Evolutionary conservation across 2,113 vertebrate genomes (phyloP), one percentile per base, ranked within the genome.

Genomic region (Corythornis vintsioides): DNA sequence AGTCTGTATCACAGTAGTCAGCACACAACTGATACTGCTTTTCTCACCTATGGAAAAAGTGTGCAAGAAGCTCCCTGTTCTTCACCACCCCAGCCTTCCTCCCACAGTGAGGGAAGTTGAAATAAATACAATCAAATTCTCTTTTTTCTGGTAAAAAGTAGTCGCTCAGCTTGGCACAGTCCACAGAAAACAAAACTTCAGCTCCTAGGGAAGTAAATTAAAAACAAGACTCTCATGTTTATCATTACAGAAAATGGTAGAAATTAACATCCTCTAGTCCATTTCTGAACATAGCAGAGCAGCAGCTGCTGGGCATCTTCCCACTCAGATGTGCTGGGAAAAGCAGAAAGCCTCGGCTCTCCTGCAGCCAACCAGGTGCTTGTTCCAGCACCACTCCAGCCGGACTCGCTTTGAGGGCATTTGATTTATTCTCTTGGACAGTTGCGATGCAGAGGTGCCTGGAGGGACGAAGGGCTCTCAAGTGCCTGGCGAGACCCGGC

Each of bases 61-160:
- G 95, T 28, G 97, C 98, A 21, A 99, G 98, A 38, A 99, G 98
- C 40, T 98, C 96, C 69, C 99, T 98, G 81, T 99, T 99, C 97
- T 98, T 99, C 92, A 97, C 98, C 26, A 99, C 98, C 5, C 99
- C 99, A 17, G 98, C 98, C 96, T 99, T 99, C 57, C 98, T 98
- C n/a, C 99, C 99, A 19, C 98, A 98, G 93, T 99, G 99, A 11
- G 99, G 99, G 61, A 99, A 99, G 91, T 99, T 99, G 95, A 99
- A 99, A 91, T 98, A 97, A 93, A 99, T 97, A 4, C 97, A 94
- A 61, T 99, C 98, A 69, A 99, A 99, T 5, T 82, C 26, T 48
- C 93, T 89, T 29, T 94, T 45, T 61, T 85, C 96, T 16, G 97
- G 97, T 35, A 40, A 69, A 56, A 97, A 96, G 31, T 96, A 96